A percentile compares a stretch with the other conserved stretches of the same genome.
phyloP scores from a whole-genome alignment of 2,888 invertebrate species.

The Aradus depressus region DNA sequence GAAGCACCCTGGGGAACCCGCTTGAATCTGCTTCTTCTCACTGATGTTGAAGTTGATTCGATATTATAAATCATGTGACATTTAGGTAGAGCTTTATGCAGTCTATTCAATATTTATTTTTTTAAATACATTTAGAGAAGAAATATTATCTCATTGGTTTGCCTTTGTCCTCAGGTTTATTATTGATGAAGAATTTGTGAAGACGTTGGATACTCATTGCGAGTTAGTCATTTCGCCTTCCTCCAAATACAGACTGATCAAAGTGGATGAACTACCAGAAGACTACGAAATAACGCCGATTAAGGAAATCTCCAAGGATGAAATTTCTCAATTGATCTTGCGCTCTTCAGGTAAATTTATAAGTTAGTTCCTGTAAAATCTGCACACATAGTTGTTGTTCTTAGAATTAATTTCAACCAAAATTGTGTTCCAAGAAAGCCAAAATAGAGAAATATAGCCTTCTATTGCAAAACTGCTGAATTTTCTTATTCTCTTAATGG shows the following conservation, averaged over 20 bases:
- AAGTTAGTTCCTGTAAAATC: too few relatives aligned
- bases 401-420: too few relatives aligned
- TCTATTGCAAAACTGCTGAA: too few relatives aligned
- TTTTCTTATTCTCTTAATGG: too few relatives aligned
- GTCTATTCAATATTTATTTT: background rate
- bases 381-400: too few relatives aligned
- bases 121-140: background rate
- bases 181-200: constrained; percentile 6
- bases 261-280: constrained; percentile 6
- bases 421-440: too few relatives aligned
- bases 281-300: constrained; percentile 3
- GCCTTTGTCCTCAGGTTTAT: constrained; percentile 3
- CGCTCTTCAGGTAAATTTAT: background rate
- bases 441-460: too few relatives aligned
- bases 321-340: background rate
- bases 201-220: constrained; percentile 4
- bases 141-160: background rate
- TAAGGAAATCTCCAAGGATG: constrained; percentile 7
- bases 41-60: too few relatives aligned
- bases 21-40: too few relatives aligned
- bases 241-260: constrained; percentile 1
- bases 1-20: background rate
- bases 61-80: background rate
- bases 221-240: background rate
- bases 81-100: background rate